Conservation (phyloP, 2,113 vertebrate species). For the Eublepharis macularius region DNA sequence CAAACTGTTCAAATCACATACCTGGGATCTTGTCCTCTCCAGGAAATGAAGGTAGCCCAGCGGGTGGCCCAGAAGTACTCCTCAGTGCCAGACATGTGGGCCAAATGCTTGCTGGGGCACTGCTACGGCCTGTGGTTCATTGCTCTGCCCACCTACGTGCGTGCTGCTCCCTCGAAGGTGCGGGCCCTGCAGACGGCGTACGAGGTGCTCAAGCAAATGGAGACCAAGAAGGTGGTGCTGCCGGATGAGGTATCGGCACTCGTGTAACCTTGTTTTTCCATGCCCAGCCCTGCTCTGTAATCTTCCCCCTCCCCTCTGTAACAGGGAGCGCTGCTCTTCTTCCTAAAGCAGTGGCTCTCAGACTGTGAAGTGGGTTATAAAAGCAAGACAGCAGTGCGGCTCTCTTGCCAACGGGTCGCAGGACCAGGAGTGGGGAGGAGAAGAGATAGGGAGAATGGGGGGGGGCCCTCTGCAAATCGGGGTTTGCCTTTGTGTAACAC, state of each 20-base stretch:
- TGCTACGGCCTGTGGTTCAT: slow-evolving; percentile 97
- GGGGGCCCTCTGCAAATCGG: too few relatives aligned
- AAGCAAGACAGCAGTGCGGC: too few relatives aligned
- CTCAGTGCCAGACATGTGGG: slow-evolving; percentile 88
- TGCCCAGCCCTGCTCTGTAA: rapidly evolving
- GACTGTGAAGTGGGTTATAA: too few relatives aligned
- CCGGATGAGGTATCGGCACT: slow-evolving; percentile 85
- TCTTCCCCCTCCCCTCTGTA: too few relatives aligned
- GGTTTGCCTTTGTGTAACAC: too few relatives aligned
- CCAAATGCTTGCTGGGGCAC: slow-evolving; percentile 90
- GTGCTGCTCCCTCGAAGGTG: slow-evolving; percentile 81
- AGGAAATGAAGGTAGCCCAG: slow-evolving; percentile 95
- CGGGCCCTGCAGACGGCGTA: slow-evolving; percentile 87
- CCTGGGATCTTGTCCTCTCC: background rate
- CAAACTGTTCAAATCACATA: too few relatives aligned
- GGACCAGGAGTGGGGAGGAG: too few relatives aligned
- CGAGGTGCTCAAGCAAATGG: slow-evolving; percentile 92
- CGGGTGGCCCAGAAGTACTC: slow-evolving; percentile 89
- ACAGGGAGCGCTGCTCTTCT: too few relatives aligned
- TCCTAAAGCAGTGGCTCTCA: too few relatives aligned
- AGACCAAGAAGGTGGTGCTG: slow-evolving; percentile 89
- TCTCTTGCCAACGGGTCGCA: too few relatives aligned
- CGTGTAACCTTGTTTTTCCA: too few relatives aligned
- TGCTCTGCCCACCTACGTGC: slow-evolving; percentile 89
- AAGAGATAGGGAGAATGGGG: too few relatives aligned